Base-by-base conservation (phyloP, 2,113 vertebrate species). In the Harpagus bidentatus region DNA sequence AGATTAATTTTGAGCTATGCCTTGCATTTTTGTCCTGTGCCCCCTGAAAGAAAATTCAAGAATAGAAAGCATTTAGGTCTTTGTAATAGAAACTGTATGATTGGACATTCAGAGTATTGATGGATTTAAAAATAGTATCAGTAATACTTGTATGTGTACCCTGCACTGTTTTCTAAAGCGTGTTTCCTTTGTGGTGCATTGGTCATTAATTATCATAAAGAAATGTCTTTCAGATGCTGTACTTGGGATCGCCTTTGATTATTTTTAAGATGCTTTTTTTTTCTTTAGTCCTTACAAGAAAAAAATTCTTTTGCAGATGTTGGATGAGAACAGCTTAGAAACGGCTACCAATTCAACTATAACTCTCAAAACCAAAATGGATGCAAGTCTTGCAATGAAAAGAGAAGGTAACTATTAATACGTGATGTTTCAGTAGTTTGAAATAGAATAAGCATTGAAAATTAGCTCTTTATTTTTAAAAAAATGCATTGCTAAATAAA, bases 251-350 rank as follows among this genome's bases (percentile, higher is more conserved):
- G 61, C 14, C 11, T 74, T 88, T 90, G 17, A 29, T 62, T 56
- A 10, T 72, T 76, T 84, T 56, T 40, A 92, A 82, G 28, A 53
- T n/a, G 8, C 14, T 47, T 85, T 84, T 77, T 87, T 62, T 59
- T 91, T 61, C 17, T 95, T 47, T 92, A 98, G 97, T 47, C 70
- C 61, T 84, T 97, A 94, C 16, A 97, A 48, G 91, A 83, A 86
- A 89, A 78, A 63, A 58, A 31, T 15, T 82, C 67, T 43, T 89
- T 56, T 94, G 78, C 78, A 97, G 85, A 16, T 95, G n/a, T 82
- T 87, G 45, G 94, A 95, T 89, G 98, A 98, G 58, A 96, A 97
- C 71, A 98, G 84, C 91, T 97, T 85, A 91, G 98, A 98, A 93
- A 76, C n/a, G 10, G 47, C 69, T 94, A 95, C 92, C 18, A 95